phyloP scores from a whole-genome alignment of 2,113 vertebrate genomes.

The Xerus inauris region DNA sequence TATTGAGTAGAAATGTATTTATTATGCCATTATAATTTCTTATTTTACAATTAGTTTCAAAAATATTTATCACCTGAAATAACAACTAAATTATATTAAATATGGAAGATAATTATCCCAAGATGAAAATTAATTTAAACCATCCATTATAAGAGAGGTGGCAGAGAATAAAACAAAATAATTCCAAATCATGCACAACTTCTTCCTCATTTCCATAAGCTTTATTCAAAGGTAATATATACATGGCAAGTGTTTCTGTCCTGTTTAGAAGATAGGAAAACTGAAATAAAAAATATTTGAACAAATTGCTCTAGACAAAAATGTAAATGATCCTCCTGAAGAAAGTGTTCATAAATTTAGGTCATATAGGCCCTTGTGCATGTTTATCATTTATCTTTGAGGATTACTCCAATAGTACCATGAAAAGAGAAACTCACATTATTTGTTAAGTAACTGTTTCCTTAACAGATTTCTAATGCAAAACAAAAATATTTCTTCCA shows the following conservation, averaged over 20 bases:
- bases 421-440: background rate
- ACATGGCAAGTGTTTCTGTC: background rate
- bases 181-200: background rate
- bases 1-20: background rate
- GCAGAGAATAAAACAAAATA: background rate
- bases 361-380: background rate
- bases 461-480: background rate
- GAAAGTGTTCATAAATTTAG: background rate
- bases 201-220: background rate
- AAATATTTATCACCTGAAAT: conserved; percentile 29
- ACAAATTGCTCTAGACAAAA: conserved; percentile 21
- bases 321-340: background rate
- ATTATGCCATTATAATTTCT: background rate
- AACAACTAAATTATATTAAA: conserved; percentile 6
- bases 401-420: background rate
- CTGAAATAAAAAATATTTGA: conserved; percentile 46
- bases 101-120: background rate
- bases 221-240: background rate
- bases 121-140: conserved; percentile 47
- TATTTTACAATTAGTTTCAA: conserved; percentile 25
- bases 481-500: background rate
- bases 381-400: conserved; percentile 28
- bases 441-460: conserved; percentile 10
- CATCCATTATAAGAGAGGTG: background rate
- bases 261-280: conserved; percentile 39